Conservation (phyloP, 2,797 vertebrate species). For the Knipowitschia caucasica region DNA sequence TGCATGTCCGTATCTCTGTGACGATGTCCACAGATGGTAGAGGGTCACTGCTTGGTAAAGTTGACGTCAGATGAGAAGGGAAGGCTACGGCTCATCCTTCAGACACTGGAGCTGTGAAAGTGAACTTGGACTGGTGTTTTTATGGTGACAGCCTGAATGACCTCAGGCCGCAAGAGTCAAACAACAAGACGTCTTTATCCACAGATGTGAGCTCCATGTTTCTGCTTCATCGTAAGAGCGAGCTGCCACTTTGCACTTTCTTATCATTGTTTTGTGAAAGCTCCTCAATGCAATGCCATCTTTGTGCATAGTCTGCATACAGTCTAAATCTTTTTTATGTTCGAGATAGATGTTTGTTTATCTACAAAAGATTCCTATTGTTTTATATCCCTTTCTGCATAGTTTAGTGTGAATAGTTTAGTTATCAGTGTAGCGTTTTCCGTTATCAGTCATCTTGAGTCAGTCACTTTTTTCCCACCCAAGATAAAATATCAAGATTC, state of each 20-base stretch:
- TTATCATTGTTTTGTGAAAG: conserved; percentile 50
- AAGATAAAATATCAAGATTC: too few relatives aligned
- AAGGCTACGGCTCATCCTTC: conserved; percentile 11
- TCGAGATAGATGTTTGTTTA: not conserved
- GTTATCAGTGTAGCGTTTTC: not conserved
- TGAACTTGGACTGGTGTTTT: not conserved
- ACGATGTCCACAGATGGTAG: conserved; percentile 69
- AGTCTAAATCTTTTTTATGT: conserved; percentile 29
- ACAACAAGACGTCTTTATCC: conserved; percentile 27
- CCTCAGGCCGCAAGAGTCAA: conserved; percentile 8
- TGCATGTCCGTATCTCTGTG: conserved; percentile 71
- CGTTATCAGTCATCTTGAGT: too few relatives aligned
- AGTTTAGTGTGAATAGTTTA: not conserved
- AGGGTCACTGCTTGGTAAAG: conserved; percentile 32
- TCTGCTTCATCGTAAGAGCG: conserved; percentile 9
- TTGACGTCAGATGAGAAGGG: conserved; percentile 2
- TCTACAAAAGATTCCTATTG: not conserved
- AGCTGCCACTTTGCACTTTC: conserved; percentile 23
- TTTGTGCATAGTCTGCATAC: conserved; percentile 23
- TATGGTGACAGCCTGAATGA: not conserved
- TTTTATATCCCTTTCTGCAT: not conserved
- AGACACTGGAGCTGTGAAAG: not conserved
- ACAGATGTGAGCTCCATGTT: conserved; percentile 2
- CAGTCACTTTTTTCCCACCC: too few relatives aligned
- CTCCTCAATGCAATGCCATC: conserved; percentile 14